These are phyloP conservation scores for Desmophyllum pertusum DNA, from an alignment of 92 coral and sea anemone genomes.

Conservation along the genomic window DNA sequence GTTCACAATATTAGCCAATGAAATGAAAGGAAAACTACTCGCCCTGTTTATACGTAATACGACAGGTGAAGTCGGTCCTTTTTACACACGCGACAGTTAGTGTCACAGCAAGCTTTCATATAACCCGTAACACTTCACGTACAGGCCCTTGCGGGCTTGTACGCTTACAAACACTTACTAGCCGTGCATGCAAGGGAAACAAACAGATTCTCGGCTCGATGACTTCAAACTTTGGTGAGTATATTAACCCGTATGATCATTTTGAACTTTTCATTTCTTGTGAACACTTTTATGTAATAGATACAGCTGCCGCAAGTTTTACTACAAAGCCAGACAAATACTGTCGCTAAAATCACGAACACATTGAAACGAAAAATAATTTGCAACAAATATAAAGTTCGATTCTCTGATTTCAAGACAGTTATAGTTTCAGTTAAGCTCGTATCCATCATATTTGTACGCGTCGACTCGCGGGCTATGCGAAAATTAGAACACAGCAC, in stretches of 20 bases:
- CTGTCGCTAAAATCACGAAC: not conserved
- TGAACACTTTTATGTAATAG: not conserved
- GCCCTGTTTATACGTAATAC: slow-evolving; percentile 17
- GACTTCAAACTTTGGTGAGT: slow-evolving; percentile 12
- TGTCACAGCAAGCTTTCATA: slow-evolving; percentile 21
- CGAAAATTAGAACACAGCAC: slow-evolving; percentile 9
- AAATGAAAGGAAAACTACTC: not conserved
- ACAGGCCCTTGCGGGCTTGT: slow-evolving; percentile 23
- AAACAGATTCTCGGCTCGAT: not conserved
- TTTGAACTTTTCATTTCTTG: not conserved
- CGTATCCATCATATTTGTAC: not conserved
- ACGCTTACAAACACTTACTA: not conserved
- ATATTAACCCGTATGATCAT: not conserved
- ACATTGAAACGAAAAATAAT: not conserved
- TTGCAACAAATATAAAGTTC: not conserved
- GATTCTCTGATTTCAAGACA: not conserved
- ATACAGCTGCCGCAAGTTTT: not conserved
- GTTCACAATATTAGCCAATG: slow-evolving; percentile 13
- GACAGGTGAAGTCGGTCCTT: slow-evolving; percentile 15
- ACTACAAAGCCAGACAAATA: not conserved
- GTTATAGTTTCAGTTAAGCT: not conserved
- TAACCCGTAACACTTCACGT: not conserved
- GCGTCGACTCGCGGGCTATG: not conserved
- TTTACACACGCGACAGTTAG: not conserved
- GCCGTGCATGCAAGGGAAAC: not conserved